Conservation (phyloP, 1,140 invertebrate genomes). For the Paralvinella palmiformis region DNA sequence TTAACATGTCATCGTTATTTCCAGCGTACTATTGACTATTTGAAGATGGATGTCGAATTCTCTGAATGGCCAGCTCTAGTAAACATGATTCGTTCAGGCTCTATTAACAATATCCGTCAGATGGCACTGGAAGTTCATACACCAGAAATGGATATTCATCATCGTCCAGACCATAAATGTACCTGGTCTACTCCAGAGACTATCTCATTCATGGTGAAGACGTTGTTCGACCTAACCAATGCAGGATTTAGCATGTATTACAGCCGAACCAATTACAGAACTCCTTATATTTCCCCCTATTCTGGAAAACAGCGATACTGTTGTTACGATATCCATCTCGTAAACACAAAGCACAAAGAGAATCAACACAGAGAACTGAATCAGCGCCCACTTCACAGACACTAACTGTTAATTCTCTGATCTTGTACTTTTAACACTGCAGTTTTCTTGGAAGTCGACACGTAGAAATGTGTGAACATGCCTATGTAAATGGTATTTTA, state of each 20-base stretch:
- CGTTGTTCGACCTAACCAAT: constrained; percentile 13
- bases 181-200: constrained; percentile 14
- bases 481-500: too few relatives aligned
- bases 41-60: constrained; percentile 37
- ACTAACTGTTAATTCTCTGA: too few relatives aligned
- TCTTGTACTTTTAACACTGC: too few relatives aligned
- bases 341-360: constrained; percentile 19
- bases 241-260: constrained; percentile 15
- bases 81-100: constrained; percentile 23
- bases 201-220: constrained; percentile 15
- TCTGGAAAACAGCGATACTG: constrained; percentile 16
- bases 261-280: constrained; percentile 18
- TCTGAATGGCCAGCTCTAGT: constrained; percentile 33
- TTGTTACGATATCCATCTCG: constrained; percentile 20
- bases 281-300: constrained; percentile 10
- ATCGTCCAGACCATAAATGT: constrained; percentile 7
- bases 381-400: too few relatives aligned
- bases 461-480: too few relatives aligned
- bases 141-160: constrained; percentile 20
- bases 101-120: constrained; percentile 17
- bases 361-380: too few relatives aligned
- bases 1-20: neutral
- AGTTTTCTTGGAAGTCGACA: too few relatives aligned
- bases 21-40: constrained; percentile 28
- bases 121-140: constrained; percentile 18